phyloP scores from a whole-genome alignment of 2,113 vertebrate species.

The Rhynchomys soricoides region DNA sequence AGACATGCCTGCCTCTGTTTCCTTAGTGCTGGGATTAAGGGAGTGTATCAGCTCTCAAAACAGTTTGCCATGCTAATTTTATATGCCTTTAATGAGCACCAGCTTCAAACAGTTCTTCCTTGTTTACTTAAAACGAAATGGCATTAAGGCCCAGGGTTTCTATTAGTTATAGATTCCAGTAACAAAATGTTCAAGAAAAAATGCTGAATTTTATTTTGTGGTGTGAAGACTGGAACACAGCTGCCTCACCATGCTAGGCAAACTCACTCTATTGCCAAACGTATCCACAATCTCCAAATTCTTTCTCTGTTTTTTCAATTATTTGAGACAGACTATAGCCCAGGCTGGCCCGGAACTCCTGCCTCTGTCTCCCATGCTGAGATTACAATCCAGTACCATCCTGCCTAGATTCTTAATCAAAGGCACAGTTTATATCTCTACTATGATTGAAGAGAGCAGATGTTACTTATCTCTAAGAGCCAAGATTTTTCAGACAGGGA shows the following conservation, averaged over 20 bases:
- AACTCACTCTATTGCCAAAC: background rate
- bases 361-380: background rate
- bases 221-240: background rate
- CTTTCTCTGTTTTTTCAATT: background rate
- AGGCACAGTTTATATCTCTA: conserved; percentile 60
- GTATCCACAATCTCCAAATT: background rate
- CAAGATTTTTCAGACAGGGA: background rate
- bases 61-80: background rate
- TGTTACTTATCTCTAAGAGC: conserved; percentile 41
- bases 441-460: conserved; percentile 39
- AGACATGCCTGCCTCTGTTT: background rate
- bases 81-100: background rate
- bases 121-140: conserved; percentile 63
- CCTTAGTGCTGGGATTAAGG: background rate
- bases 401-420: background rate
- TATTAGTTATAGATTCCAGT: conserved; percentile 13
- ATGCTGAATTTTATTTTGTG: background rate
- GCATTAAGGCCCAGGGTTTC: background rate
- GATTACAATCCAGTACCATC: background rate
- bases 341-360: background rate
- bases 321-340: background rate
- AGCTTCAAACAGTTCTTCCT: background rate
- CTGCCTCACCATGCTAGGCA: background rate
- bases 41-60: no score
- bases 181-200: conserved; percentile 32